A percentile compares a stretch with the other conserved stretches of the same genome.
Conservation (phyloP, 2,888 invertebrate genomes). For the Arrhopalites spinosus region DNA sequence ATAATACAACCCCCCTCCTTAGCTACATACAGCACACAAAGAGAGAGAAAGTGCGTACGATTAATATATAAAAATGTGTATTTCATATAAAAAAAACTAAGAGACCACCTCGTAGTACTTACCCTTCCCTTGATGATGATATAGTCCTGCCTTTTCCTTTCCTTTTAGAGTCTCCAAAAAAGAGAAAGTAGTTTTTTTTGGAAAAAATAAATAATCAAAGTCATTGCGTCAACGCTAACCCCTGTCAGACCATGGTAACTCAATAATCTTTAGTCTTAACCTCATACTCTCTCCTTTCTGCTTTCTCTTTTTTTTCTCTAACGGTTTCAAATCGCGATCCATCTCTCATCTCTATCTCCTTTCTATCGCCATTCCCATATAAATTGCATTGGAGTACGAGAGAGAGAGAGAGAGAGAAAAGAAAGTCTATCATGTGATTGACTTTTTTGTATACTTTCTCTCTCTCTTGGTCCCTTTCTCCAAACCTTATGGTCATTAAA, state of each 20-base stretch:
- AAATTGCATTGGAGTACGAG: background rate
- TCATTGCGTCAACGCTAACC: slow-evolving; percentile 19
- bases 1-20: background rate
- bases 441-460: too few relatives aligned
- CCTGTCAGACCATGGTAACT: background rate
- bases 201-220: slow-evolving; percentile 14
- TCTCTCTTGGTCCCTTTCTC: too few relatives aligned
- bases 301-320: background rate
- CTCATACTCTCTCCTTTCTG: background rate
- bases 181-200: background rate
- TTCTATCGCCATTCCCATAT: background rate
- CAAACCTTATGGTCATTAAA: too few relatives aligned
- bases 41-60: background rate
- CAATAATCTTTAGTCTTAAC: background rate
- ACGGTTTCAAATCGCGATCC: background rate
- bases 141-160: too few relatives aligned
- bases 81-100: background rate
- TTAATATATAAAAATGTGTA: too few relatives aligned
- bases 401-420: background rate
- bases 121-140: background rate
- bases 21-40: background rate
- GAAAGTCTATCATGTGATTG: background rate
- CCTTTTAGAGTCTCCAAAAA: background rate
- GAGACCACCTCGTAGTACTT: background rate
- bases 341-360: background rate